Conservation (phyloP, 2,888 invertebrate genomes). For the Epinotia demarniana region DNA sequence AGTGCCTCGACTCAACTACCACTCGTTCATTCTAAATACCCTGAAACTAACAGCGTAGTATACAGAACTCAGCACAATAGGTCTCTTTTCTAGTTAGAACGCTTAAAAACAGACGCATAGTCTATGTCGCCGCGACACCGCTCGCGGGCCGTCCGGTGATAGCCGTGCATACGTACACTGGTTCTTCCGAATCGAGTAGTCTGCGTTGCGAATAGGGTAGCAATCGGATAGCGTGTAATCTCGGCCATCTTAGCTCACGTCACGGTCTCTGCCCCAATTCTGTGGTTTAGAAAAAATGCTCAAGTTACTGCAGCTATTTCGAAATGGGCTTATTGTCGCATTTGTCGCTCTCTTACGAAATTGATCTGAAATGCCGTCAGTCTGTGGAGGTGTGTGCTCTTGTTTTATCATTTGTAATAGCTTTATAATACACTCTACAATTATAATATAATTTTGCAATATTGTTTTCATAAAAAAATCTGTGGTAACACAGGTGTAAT, state of each 20-base stretch:
- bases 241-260: constrained; percentile 61
- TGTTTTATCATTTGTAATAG: background rate
- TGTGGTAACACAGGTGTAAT: too few species aligned
- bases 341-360: constrained; percentile 28
- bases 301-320: constrained; percentile 57
- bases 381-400: constrained; percentile 12
- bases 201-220: constrained; percentile 47
- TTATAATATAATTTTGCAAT: too few species aligned
- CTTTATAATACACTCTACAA: background rate
- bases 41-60: too few species aligned
- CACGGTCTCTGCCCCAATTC: constrained; percentile 65
- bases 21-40: too few species aligned
- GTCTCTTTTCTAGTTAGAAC: too few species aligned
- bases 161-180: constrained; percentile 5
- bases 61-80: too few species aligned
- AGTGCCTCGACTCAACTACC: too few species aligned
- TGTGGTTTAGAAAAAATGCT: constrained; percentile 59
- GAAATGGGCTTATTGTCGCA: constrained; percentile 50
- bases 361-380: constrained; percentile 24
- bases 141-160: too few species aligned
- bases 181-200: background rate
- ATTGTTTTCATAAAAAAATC: too few species aligned
- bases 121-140: too few species aligned
- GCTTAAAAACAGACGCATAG: too few species aligned
- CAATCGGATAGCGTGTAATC: constrained; percentile 62